A percentile compares a stretch with the other conserved stretches of the same genome.
Conservation (phyloP, 2,888 invertebrate genomes). For the Drosophila neotestacea region DNA sequence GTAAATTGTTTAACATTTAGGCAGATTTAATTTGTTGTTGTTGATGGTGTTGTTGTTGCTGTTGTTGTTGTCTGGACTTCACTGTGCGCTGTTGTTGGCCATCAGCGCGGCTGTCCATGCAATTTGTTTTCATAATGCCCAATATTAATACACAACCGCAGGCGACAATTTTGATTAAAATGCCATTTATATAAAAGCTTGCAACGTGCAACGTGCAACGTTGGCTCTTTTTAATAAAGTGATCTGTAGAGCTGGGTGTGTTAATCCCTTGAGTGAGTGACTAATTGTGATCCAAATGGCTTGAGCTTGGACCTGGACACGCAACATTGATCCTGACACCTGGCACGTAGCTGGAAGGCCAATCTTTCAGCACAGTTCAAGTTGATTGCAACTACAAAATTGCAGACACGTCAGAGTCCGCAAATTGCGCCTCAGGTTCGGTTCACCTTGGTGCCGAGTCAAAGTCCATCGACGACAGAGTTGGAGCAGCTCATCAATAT, state of each 20-base stretch:
- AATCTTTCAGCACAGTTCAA: constrained; percentile 63
- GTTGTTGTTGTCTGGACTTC: constrained; percentile 12
- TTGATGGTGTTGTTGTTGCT: constrained; percentile 22
- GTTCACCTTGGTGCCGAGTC: neutral
- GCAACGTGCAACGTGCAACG: constrained; percentile 12
- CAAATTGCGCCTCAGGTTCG: constrained; percentile 59
- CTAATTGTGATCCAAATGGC: constrained; percentile 60
- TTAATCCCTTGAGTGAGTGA: constrained; percentile 61
- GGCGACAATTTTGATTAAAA: constrained; percentile 81
- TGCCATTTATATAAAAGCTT: constrained; percentile 63
- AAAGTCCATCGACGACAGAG: constrained; percentile 7
- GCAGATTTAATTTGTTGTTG: constrained; percentile 70
- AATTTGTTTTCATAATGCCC: constrained; percentile 77
- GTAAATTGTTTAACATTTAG: constrained; percentile 81
- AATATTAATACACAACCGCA: constrained; percentile 66
- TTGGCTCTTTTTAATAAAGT: constrained; percentile 58
- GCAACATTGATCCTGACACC: constrained; percentile 33
- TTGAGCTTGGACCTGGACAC: constrained; percentile 29
- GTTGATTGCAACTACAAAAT: constrained; percentile 64
- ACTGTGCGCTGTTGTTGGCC: constrained; percentile 49
- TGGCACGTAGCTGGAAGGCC: constrained; percentile 62
- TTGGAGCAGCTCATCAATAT: constrained; percentile 48
- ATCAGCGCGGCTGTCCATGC: constrained; percentile 58
- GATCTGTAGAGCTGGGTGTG: constrained; percentile 42
- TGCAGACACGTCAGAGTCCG: constrained; percentile 56